Base-by-base conservation (phyloP, 2,888 invertebrate genomes). In the Nemotelus pantherinus region DNA sequence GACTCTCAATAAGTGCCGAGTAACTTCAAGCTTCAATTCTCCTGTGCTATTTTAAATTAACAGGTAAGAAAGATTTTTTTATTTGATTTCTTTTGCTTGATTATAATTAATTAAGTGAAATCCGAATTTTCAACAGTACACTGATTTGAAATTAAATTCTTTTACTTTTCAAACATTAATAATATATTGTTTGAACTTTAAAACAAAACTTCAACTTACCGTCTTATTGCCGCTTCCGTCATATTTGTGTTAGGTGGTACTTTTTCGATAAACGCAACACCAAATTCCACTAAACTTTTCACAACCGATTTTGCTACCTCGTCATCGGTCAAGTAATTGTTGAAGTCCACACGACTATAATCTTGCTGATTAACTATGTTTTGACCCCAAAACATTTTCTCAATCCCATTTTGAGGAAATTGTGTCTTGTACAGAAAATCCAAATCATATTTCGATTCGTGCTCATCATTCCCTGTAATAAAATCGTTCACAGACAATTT, bases 381-480 rank as follows among this genome's bases (percentile, higher is more conserved):
- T 2, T 89, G 89, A 71, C 86, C 85, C 91, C 92, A 92, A 2
- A 89, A 81, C 4, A 82, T 86, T 87, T 88, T 88, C 7, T 82
- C 83, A 45, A 83, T 82, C 77, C 85, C 86, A 43, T 87, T 39
- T 43, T 6, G 25, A n/a, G 57, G 60, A 53, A 60, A 53, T 76
- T 78, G 80, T 3, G 76, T 65, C 80, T 87, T 84, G 74, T 79
- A 80, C 25, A 92, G 83, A 83, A 90, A 91, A 1, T 88, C 84
- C 0, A 88, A 81, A 47, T 86, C 80, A 81, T 89, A 92, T 3
- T 79, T 82, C 0, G 92, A 91, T 80, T 86, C 81, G 81, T 92
- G 92, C 0, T 85, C 85, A 83, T 92, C 92, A 68, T 85, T 88
- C 92, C 91, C 91, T 91, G 78, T 3, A 47, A 65, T 10, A 5